Base-by-base conservation (phyloP, 2,888 invertebrate genomes). In the Meloe dianella region DNA sequence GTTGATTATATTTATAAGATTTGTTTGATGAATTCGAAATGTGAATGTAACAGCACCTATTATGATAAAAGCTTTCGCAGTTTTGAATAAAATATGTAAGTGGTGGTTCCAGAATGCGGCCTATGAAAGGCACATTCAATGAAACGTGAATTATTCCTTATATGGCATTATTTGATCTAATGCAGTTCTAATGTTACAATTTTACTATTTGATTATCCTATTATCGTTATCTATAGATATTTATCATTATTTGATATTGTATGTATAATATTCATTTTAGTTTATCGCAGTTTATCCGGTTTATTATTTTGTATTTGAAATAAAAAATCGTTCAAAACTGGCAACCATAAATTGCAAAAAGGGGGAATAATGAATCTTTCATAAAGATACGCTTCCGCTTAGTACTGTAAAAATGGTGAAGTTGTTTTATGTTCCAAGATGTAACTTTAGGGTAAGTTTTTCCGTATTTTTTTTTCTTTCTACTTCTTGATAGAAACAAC, bases 341-440 rank as follows among this genome's bases (percentile, higher is more conserved):
- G 38, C 35, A 51, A 60, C 60, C 67, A 59, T 72, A 72, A 70
- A 71, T 64, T 63, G 60, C 41, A 56, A 54, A 54, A 54, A 54
- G 64, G 67, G 67, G 57, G 69, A 71, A 72, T 72, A 72, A 73
- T 74, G 71, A 75, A 72, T 71, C 64, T 71, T 72, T 74, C 70
- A 71, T 75, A 65, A 67, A 69, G 64, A 64, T 67, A 54, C 62
- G 64, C 69, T 61, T 61, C 67, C 64, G 71, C 66, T 65, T 70
- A 61, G 59, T 64, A 60, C 63, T 67, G 69, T 69, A 70, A 73
- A 71, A 71, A 72, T 67, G 69, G 66, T 71, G 65, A 71, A 72
- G 66, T 72, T 72, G 69, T 65, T 70, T 73, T 70, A 65, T 64
- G 64, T 63, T 35, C 51, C 0, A 38, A 60, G 61, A 67, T 51